A percentile compares a stretch with the other conserved stretches of the same genome.
Conservation (phyloP, 2,113 vertebrate genomes). For the Chelonoidis abingdonii region DNA sequence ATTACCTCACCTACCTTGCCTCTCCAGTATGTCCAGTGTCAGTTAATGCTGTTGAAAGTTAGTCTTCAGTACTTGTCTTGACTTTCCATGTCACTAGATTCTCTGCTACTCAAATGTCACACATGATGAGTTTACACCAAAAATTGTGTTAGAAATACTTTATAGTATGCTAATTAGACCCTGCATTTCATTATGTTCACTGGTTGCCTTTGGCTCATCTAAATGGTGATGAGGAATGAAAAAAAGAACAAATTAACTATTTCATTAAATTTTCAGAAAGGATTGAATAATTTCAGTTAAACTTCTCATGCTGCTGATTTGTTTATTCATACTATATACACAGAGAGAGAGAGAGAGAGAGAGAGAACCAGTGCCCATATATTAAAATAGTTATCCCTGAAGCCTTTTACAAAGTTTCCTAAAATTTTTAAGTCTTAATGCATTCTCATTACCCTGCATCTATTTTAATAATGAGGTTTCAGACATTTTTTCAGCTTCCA, state of each 20-base stretch:
- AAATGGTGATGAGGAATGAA: conserved; percentile 44
- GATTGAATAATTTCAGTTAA: conserved; percentile 21
- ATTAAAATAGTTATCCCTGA: conserved; percentile 30
- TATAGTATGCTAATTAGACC: conserved; percentile 27
- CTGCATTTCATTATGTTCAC: conserved; percentile 39
- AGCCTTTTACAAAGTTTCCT: not conserved
- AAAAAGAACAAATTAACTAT: conserved; percentile 1
- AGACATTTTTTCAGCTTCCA: not conserved
- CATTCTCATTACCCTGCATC: not conserved
- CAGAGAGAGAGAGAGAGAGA: no score
- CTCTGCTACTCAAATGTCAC: conserved; percentile 34
- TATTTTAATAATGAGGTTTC: conserved; percentile 12
- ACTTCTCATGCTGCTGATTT: not conserved
- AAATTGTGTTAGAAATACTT: conserved; percentile 45
- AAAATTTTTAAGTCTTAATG: not conserved
- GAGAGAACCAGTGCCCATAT: not conserved
- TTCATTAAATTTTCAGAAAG: conserved; percentile 24
- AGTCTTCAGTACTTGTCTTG: not conserved
- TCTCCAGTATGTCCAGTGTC: not conserved
- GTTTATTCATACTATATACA: not conserved
- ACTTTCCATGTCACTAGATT: conserved; percentile 20
- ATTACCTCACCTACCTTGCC: not conserved
- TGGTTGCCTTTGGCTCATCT: conserved; percentile 10
- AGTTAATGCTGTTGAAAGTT: not conserved
- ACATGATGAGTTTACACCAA: conserved; percentile 35